Base-by-base conservation (phyloP, 2,113 vertebrate genomes). In the Nibea albiflora region DNA sequence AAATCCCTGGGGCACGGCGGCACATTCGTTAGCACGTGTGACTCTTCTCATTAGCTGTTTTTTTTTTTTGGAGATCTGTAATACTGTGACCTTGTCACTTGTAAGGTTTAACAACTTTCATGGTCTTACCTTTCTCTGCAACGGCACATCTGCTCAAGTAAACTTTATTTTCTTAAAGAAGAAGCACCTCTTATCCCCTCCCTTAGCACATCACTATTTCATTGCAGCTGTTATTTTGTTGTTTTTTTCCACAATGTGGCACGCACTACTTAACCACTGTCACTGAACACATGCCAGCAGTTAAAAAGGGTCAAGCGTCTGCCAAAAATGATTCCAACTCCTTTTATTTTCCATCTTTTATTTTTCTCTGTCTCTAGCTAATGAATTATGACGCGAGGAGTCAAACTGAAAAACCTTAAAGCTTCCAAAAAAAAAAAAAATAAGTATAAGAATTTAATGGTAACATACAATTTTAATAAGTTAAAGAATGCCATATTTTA, bases 1-100 rank as follows among this genome's bases (percentile, higher is more conserved):
- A 22, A 56, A 56, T 88, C 89, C 83, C 85, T 6, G 2, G 79
- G 84, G 90, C 85, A 76, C 39, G 42, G 26, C 52, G 19, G 71
- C 78, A 74, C 70, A 26, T 79, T 84, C 84, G 67, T 92, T 89
- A 90, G 89, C 83, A 73, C 2, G 11, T 68, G 26, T 52, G 70
- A 76, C 69, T 80, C 69, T 69, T 84, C 82, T 87, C 87, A 77
- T 90, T 86, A 86, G 79, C 64, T n/a, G 24, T 19, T 22, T 70
- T 85, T 42, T 12, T 17, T 81, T 80, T 74, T 72, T 75, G 28
- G 24, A 80, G 66, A 78, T 68, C 68, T 69, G 42, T 39, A 69
- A 53, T 64, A 31, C 76, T 35, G 50, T 86, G 77, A 78, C 81
- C 75, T 77, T 70, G 65, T 71, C 78, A 63, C 75, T 46, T 73